These are phyloP conservation scores for Darevskia nairensis DNA, from an alignment of 2,797 vertebrate genomes.

Conservation along the genomic window DNA sequence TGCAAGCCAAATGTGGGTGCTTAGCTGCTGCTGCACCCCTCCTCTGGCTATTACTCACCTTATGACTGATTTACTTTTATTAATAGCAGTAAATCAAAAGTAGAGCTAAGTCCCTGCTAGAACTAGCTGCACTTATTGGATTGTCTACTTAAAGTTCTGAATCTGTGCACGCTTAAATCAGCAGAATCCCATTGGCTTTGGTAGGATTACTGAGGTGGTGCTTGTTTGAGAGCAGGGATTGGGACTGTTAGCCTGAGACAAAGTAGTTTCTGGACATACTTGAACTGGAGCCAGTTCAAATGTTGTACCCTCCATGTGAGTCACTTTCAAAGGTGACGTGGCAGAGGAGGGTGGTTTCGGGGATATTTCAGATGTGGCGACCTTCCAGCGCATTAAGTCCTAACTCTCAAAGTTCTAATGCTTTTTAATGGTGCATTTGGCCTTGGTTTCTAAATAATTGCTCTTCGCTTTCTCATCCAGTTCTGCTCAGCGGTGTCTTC, in stretches of 20 bases:
- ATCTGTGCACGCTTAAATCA: neutral
- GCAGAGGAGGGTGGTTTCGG: neutral
- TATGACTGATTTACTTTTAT: neutral
- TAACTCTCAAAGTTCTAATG: neutral
- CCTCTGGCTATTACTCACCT: neutral
- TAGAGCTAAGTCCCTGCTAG: neutral
- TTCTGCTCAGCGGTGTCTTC: constrained; percentile 84
- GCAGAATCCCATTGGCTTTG: neutral
- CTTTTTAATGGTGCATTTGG: rapidly evolving
- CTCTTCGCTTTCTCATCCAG: constrained; percentile 74
- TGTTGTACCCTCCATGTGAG: too few species aligned
- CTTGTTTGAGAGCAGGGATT: neutral
- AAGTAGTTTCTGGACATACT: neutral
- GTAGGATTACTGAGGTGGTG: neutral
- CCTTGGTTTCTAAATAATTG: constrained; percentile 23
- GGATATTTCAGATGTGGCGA: neutral
- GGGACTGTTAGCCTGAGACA: neutral
- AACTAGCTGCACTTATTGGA: neutral
- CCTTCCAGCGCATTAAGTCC: neutral
- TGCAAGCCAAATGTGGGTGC: neutral
- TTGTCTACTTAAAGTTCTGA: constrained; percentile 25
- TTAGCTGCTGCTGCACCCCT: neutral
- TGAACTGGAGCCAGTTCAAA: neutral
- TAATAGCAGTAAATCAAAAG: neutral
- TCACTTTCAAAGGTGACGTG: neutral